These are phyloP conservation scores for Bimastos eiseni DNA, from an alignment of 2,888 invertebrate species.

Conservation along the genomic window DNA sequence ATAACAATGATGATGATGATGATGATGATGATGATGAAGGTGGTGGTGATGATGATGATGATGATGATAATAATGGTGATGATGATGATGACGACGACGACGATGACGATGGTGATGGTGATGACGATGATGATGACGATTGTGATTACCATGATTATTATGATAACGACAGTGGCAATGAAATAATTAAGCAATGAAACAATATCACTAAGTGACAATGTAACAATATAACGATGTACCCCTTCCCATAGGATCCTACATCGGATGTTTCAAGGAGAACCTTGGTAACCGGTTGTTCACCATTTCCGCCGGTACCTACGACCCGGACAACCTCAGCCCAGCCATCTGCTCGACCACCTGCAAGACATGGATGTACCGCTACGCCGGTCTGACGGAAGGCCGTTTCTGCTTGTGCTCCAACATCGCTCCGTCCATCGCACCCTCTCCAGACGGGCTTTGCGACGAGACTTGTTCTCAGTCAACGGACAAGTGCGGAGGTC, in stretches of 20 bases:
- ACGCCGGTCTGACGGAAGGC: slow-evolving; percentile 47
- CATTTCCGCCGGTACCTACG: slow-evolving; percentile 51
- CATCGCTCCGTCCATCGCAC: slow-evolving; percentile 23
- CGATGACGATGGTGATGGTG: slow-evolving; percentile 25
- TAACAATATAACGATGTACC: not conserved
- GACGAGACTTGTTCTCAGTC: not conserved
- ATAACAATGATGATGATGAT: slow-evolving; percentile 35
- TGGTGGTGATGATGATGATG: slow-evolving; percentile 32
- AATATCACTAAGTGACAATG: not conserved
- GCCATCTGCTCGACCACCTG: slow-evolving; percentile 47
- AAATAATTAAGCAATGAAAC: not conserved
- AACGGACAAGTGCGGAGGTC: slow-evolving; percentile 41
- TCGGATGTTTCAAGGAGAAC: slow-evolving; percentile 51
- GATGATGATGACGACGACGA: slow-evolving; percentile 25
- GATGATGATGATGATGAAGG: slow-evolving; percentile 32
- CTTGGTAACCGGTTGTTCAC: slow-evolving; percentile 44
- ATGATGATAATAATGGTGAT: slow-evolving; percentile 29
- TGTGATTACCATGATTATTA: not conserved
- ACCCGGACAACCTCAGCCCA: slow-evolving; percentile 45
- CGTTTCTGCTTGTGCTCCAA: slow-evolving; percentile 49
- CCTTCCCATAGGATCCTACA: slow-evolving; percentile 22
- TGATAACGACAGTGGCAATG: not conserved
- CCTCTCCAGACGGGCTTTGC: not conserved
- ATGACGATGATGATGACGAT: slow-evolving; percentile 14
- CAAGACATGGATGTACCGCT: slow-evolving; percentile 45